Percentiles rank a stretch among this genome's conserved stretches.
Conservation (phyloP, 2,888 invertebrate species). For the Lumbricus terrestris region DNA sequence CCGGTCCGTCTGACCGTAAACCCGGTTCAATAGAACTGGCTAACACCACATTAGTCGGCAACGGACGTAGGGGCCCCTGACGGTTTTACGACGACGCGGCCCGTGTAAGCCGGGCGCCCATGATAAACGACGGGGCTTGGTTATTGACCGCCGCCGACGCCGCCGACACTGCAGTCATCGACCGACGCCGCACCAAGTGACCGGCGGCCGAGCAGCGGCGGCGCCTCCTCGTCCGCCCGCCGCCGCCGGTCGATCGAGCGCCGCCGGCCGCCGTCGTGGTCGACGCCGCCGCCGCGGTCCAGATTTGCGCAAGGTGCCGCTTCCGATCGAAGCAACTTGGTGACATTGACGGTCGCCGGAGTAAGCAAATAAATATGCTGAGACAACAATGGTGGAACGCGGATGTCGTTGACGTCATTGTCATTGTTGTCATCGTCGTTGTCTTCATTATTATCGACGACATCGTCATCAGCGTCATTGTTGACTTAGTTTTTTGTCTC, state of each 20-base stretch:
- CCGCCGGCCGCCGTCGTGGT: too few species aligned
- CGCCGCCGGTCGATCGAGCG: too few species aligned
- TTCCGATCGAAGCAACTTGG: not conserved
- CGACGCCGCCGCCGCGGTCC: too few species aligned
- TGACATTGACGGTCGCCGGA: not conserved
- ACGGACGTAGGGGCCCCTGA: not conserved
- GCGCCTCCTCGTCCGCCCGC: too few species aligned
- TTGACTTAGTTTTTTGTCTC: too few species aligned
- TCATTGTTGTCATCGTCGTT: too few species aligned
- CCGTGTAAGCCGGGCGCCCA: not conserved
- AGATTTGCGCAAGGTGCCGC: not conserved
- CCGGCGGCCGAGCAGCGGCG: not conserved
- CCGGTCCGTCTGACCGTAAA: too few species aligned
- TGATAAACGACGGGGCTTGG: not conserved
- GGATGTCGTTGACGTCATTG: too few species aligned
- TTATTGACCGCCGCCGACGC: not conserved
- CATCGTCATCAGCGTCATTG: too few species aligned
- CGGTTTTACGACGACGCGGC: not conserved
- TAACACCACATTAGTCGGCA: not conserved
- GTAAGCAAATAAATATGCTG: not conserved
- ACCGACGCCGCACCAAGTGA: not conserved
- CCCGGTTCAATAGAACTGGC: not conserved
- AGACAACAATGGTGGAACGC: too few species aligned
- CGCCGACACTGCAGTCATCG: too few species aligned
- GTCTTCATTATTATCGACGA: too few species aligned